A percentile compares a stretch with the other conserved stretches of the same genome.
Evolutionary conservation across 2,888 invertebrate species (phyloP).

Genomic region (Xestoiulus laeticollis): DNA sequence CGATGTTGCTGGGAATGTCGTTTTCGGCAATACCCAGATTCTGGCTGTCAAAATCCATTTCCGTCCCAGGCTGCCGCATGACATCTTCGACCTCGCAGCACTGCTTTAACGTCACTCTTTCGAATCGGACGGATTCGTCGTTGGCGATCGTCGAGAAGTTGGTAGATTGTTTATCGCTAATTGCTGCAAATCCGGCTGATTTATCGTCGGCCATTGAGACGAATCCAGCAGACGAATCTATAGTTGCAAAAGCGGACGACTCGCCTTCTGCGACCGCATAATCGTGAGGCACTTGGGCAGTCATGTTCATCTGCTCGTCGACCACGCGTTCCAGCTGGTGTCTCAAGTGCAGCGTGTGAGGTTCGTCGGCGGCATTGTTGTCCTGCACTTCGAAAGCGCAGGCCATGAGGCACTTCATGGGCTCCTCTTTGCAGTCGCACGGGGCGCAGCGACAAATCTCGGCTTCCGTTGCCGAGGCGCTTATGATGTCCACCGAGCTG

Average conservation of each 20-base stretch:
- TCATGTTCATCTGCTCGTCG: conserved; percentile 11
- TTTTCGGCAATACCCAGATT: background rate
- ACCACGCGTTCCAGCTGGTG: background rate
- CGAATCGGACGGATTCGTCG: no score
- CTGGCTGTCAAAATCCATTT: background rate
- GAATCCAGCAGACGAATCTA: background rate
- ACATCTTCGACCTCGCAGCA: no score
- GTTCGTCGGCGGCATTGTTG: background rate
- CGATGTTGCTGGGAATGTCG: background rate
- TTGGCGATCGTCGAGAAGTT: no score
- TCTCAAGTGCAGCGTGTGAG: background rate
- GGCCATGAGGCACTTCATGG: background rate
- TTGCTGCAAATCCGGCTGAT: no score
- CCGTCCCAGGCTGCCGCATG: background rate
- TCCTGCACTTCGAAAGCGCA: background rate
- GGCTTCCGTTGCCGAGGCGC: background rate
- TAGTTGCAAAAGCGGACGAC: background rate
- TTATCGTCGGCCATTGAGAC: no score
- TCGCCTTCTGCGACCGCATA: no score
- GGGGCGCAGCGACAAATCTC: background rate
- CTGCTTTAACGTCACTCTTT: no score
- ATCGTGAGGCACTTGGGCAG: background rate
- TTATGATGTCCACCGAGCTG: background rate
- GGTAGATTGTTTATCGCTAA: no score
- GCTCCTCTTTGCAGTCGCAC: background rate